Conservation (phyloP, 2,113 vertebrate genomes). For the Neofelis nebulosa region DNA sequence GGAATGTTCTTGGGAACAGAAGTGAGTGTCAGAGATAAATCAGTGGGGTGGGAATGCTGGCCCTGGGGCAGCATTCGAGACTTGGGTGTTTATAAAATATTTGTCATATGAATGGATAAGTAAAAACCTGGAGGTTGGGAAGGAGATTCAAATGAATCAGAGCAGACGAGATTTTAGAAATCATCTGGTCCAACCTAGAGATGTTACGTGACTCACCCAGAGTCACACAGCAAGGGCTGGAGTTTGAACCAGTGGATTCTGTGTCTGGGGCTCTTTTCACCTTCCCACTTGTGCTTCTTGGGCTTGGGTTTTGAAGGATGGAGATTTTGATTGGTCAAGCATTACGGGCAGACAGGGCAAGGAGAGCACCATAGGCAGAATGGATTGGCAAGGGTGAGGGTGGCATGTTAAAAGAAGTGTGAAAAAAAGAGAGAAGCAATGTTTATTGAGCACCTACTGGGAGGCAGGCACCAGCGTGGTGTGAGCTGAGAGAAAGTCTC, state of each 20-base stretch:
- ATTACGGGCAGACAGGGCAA: background rate
- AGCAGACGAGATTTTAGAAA: background rate
- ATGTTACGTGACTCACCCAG: background rate
- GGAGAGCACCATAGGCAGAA: background rate
- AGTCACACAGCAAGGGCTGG: background rate
- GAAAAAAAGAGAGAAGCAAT: background rate
- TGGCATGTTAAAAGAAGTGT: background rate
- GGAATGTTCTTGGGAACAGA: background rate
- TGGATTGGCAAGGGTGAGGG: background rate
- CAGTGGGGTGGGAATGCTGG: background rate
- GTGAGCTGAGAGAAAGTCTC: background rate
- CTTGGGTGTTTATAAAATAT: slow-evolving; percentile 28
- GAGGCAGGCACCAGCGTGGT: background rate
- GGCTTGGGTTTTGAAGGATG: background rate
- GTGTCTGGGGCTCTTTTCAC: background rate
- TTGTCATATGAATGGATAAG: background rate
- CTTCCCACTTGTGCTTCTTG: background rate
- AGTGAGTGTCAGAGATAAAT: background rate
- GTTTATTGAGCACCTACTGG: background rate
- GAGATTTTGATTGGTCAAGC: background rate
- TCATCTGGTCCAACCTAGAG: background rate
- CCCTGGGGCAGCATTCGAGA: background rate
- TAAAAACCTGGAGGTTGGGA: background rate
- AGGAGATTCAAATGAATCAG: background rate
- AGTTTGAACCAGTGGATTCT: background rate